Percentiles rank a stretch among this genome's conserved stretches.
Conservation (phyloP, 2,888 invertebrate genomes). For the Tenodera sinensis region DNA sequence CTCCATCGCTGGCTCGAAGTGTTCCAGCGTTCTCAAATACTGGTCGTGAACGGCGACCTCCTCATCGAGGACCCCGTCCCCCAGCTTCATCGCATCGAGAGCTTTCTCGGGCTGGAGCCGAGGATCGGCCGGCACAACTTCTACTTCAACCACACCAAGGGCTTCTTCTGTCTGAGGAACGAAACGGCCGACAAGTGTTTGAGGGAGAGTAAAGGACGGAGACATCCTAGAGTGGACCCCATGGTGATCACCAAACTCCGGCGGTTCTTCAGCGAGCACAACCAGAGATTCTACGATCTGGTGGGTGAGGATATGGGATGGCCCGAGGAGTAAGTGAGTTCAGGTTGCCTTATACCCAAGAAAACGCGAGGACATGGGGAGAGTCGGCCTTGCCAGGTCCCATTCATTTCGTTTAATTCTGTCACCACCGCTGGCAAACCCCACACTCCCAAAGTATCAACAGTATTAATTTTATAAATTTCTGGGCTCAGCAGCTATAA, state of each 20-base stretch:
- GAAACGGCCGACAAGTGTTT: constrained; percentile 65
- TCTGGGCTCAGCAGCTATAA: neutral
- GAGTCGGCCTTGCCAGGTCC: neutral
- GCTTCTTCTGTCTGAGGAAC: constrained; percentile 75
- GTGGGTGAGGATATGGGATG: constrained; percentile 91
- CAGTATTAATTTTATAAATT: neutral
- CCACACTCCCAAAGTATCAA: neutral
- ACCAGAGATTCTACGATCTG: constrained; percentile 87
- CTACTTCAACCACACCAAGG: constrained; percentile 95
- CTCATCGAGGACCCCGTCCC: constrained; percentile 87
- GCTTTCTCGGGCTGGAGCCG: constrained; percentile 66
- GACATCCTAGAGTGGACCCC: constrained; percentile 81
- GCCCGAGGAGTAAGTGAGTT: constrained; percentile 69
- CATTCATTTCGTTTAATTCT: neutral
- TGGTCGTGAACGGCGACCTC: constrained; percentile 91
- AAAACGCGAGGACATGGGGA: neutral
- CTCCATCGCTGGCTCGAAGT: constrained; percentile 88
- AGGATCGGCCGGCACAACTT: constrained; percentile 80
- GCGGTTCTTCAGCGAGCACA: constrained; percentile 85
- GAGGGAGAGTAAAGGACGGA: constrained; percentile 79
- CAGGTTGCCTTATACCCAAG: neutral
- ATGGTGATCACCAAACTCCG: constrained; percentile 74
- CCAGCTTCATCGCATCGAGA: constrained; percentile 81
- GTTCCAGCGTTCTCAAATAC: constrained; percentile 71
- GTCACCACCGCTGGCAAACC: neutral